Conservation (phyloP, 1,140 invertebrate genomes). For the Leptopilina clavipes region DNA sequence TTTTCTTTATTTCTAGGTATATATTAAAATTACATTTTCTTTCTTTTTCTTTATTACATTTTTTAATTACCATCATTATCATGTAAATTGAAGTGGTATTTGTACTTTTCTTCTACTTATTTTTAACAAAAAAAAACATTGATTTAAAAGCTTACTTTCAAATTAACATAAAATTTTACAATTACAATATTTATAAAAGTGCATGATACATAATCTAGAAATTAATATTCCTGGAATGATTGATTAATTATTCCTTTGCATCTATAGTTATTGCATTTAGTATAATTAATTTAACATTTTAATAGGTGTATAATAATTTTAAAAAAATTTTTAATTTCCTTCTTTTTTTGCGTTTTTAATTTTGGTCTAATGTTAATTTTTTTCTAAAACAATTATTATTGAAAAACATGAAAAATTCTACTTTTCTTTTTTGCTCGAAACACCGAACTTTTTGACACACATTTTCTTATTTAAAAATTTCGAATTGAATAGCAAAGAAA, state of each 20-base stretch:
- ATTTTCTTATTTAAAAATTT: neutral
- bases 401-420: neutral
- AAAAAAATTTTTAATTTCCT: neutral
- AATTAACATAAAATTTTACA: neutral
- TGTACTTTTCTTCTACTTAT: neutral
- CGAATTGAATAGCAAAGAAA: neutral
- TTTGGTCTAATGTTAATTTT: neutral
- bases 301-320: neutral
- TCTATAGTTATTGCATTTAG: neutral
- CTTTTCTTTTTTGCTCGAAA: neutral
- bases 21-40: neutral
- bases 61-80: too few relatives aligned
- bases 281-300: neutral
- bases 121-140: neutral
- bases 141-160: neutral
- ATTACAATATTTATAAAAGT: neutral
- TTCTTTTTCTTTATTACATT: too few relatives aligned
- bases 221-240: conserved; percentile 17
- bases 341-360: too few relatives aligned
- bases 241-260: neutral
- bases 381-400: neutral
- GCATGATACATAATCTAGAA: neutral
- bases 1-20: neutral
- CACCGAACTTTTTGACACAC: too few relatives aligned
- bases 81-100: neutral